These are phyloP conservation scores for Biston stratarius DNA, from an alignment of 2,888 invertebrate species.

Conservation along the genomic window DNA sequence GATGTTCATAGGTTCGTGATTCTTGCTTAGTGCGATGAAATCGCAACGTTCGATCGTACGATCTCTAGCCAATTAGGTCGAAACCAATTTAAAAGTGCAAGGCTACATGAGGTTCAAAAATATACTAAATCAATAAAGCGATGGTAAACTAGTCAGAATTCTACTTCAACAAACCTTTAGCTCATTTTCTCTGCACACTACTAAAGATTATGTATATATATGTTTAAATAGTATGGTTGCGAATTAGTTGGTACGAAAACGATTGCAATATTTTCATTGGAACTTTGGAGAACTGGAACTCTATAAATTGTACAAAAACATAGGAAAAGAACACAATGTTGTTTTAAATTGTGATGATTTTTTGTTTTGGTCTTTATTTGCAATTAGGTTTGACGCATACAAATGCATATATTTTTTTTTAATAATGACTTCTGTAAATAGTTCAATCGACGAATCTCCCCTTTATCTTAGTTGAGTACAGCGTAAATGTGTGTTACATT, in stretches of 20 bases:
- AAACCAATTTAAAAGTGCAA: too few species aligned
- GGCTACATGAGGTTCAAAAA: background rate
- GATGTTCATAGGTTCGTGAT: too few species aligned
- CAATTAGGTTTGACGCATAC: too few species aligned
- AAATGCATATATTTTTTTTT: too few species aligned
- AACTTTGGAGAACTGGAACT: background rate
- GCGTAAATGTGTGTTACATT: too few species aligned
- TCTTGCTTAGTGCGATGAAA: too few species aligned
- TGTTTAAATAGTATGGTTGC: slow-evolving; percentile 5
- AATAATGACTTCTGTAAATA: background rate
- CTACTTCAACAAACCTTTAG: slow-evolving; percentile 3
- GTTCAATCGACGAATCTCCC: background rate
- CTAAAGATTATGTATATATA: slow-evolving; percentile 4
- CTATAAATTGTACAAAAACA: background rate
- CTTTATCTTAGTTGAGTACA: background rate
- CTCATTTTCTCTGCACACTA: background rate
- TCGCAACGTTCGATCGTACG: too few species aligned
- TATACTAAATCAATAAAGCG: background rate
- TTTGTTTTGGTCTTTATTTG: background rate
- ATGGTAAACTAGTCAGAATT: background rate
- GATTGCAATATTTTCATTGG: background rate
- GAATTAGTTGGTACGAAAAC: background rate
- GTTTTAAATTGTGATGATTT: background rate
- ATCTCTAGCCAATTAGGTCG: too few species aligned
- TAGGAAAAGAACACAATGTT: background rate